phyloP scores from a whole-genome alignment of 2,797 vertebrate genomes.

The Pseudochirops cupreus region DNA sequence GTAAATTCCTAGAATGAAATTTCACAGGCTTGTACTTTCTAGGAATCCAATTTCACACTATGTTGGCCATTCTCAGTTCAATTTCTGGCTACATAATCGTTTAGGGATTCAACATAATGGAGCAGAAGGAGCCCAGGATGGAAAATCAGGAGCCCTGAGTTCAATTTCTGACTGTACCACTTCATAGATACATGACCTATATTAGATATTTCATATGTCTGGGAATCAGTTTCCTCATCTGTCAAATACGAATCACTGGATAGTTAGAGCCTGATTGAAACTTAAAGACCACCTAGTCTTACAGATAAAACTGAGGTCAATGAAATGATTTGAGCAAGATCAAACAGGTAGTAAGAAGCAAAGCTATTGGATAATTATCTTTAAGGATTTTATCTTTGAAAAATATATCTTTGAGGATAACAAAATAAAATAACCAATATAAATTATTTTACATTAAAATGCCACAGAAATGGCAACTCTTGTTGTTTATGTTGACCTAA shows the following conservation, averaged over 20 bases:
- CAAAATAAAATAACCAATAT: not conserved
- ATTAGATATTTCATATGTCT: slow-evolving; percentile 11
- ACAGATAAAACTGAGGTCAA: not conserved
- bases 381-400: not conserved
- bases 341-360: not conserved
- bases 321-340: not conserved
- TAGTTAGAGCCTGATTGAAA: not conserved
- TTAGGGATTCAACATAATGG: not conserved
- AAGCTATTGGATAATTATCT: not conserved
- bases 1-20: not conserved
- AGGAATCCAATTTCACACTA: slow-evolving; percentile 17
- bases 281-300: not conserved
- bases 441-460: not conserved
- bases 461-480: not conserved
- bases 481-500: not conserved
- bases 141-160: not conserved
- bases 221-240: not conserved
- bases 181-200: not conserved
- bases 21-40: not conserved
- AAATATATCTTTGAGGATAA: not conserved
- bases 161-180: not conserved
- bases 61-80: not conserved
- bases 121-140: not conserved
- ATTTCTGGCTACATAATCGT: not conserved
- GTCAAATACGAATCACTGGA: slow-evolving; percentile 1